phyloP scores from a whole-genome alignment of 2,113 vertebrate species.

The Laterallus jamaicensis region DNA sequence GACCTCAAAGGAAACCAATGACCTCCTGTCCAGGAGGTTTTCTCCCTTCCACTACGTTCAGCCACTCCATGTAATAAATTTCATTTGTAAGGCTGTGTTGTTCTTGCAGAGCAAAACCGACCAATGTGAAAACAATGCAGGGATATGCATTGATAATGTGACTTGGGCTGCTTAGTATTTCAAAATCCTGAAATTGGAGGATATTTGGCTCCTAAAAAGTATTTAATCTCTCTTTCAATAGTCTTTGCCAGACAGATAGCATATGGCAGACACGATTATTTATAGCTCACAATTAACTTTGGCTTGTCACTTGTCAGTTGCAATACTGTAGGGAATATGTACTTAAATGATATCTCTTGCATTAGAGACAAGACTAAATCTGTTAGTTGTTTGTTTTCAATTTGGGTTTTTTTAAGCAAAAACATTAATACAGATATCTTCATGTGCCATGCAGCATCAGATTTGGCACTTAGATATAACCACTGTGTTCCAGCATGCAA shows the following conservation, averaged over 20 bases:
- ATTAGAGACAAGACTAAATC: not conserved
- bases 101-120: not conserved
- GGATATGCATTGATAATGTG: not conserved
- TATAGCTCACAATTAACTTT: constrained; percentile 37
- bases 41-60: not conserved
- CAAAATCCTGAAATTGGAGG: not conserved
- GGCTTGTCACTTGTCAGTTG: constrained; percentile 29
- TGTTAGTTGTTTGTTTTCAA: not conserved
- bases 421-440: not conserved
- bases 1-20: not conserved
- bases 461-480: not conserved
- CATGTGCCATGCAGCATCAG: not conserved
- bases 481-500: not conserved
- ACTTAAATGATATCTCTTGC: not conserved
- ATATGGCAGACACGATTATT: constrained; percentile 41
- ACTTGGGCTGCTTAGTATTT: constrained; percentile 24
- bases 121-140: not conserved
- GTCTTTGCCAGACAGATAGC: constrained; percentile 9
- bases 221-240: constrained; percentile 19
- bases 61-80: not conserved
- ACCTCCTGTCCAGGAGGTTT: not conserved
- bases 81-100: not conserved
- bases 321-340: not conserved
- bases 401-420: not conserved
- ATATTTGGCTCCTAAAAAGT: constrained; percentile 13